Evolutionary conservation across 2,888 invertebrate species (phyloP), one percentile per base, ranked within the genome.

Genomic region (Acleris laterana): DNA sequence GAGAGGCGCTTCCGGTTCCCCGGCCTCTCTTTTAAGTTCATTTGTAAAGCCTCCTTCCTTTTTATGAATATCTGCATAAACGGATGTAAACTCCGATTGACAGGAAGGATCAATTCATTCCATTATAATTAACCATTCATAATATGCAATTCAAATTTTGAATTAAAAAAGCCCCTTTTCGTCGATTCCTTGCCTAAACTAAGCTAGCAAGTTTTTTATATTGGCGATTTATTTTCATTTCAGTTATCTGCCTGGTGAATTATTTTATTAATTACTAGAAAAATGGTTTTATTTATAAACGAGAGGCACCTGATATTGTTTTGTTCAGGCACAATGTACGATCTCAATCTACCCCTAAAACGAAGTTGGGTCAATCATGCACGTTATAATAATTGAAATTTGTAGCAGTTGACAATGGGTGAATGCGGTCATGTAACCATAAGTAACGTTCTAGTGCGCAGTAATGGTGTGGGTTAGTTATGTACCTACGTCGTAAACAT

Each of bases 71-170:
- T 75, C 74, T 73, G 74, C 20, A 72, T 74, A 71, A 73, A 68
- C 80, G 81, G 82, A 80, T 81, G 70, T 72, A 71, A 73, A 73
- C 71, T 73, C 69, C 77, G 80, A 78, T 74, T 76, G 80, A 73
- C 84, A 88, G 90, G 90, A 91, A 90, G 78, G 88, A 90, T 89
- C 89, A 78, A 79, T 85, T 82, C 74, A 61, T 79, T 78, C 76
- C 78, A 77, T 81, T 73, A 77, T 76, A 72, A 72, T 69, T 74
- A 73, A 75, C 72, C 42, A 49, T 28, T 48, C 53, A 52, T 63
- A 62, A 68, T 70, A 69, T 71, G 64, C 63, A 69, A 70, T 46
- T 46, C 17, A n/a, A n/a, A 46, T 46, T 46, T 46, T 0, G 16
- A 16, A 46, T n/a, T 46, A n/a, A 46, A n/a, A 1, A 17, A 6